Evolutionary conservation across 64 coral and sea anemone genomes (phyloP).

Genomic region (Platygyra sinensis): DNA sequence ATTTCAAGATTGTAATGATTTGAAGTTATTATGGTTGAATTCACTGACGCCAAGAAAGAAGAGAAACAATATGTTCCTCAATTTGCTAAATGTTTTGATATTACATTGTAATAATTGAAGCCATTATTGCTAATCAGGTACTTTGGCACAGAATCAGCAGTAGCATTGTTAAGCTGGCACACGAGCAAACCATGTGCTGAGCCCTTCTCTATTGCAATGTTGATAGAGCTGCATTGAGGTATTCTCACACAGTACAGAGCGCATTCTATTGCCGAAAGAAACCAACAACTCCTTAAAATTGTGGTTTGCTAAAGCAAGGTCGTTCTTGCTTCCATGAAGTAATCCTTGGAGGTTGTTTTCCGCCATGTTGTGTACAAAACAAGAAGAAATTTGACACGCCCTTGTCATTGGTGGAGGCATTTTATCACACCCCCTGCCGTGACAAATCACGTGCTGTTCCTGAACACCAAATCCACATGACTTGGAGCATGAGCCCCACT

Average conservation of each 20-base stretch:
- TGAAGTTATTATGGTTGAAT: no score
- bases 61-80: no score
- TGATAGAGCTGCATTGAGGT: neutral
- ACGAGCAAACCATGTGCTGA: neutral
- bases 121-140: neutral
- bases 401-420: neutral
- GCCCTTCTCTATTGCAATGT: neutral
- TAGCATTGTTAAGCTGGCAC: conserved; percentile 21
- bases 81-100: neutral
- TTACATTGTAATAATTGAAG: neutral
- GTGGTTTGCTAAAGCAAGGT: neutral
- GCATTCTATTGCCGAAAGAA: neutral
- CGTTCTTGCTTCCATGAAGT: neutral
- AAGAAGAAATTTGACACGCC: neutral
- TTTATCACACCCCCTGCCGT: neutral
- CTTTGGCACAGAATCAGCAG: neutral
- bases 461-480: neutral
- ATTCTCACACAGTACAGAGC: neutral
- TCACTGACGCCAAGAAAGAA: no score
- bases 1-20: no score
- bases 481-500: neutral
- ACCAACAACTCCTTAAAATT: neutral
- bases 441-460: neutral
- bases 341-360: neutral
- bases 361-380: neutral